Percentiles rank a stretch among this genome's conserved stretches.
phyloP scores from a whole-genome alignment of 2,888 invertebrate species.

The Atethmia centrago region DNA sequence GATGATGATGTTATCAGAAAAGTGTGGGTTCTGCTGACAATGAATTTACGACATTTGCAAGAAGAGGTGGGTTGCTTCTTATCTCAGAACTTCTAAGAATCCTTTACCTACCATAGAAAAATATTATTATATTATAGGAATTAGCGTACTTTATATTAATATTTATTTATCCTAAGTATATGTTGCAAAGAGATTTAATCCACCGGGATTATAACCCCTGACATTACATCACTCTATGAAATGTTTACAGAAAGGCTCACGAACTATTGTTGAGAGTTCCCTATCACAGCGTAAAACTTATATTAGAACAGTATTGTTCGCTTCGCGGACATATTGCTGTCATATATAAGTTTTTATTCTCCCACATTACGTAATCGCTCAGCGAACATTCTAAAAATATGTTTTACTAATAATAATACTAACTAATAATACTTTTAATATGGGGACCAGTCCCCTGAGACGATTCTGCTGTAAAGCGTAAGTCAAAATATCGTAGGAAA shows the following conservation, averaged over 20 bases:
- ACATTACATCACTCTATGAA: conserved; percentile 25
- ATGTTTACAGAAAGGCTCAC: conserved; percentile 42
- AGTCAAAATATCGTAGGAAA: neutral
- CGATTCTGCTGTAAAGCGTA: neutral
- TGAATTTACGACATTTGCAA: conserved; percentile 9
- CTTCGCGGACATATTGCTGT: conserved; percentile 48
- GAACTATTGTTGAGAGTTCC: conserved; percentile 46
- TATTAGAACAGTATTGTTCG: conserved; percentile 55
- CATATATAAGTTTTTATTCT: conserved; percentile 35
- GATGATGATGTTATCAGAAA: conserved; percentile 6
- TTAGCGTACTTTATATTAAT: neutral
- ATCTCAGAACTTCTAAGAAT: conserved; percentile 1
- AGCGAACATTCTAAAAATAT: conserved; percentile 32
- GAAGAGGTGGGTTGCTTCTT: neutral
- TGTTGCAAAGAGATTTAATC: conserved; percentile 5
- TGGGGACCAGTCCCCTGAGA: neutral
- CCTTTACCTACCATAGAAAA: neutral
- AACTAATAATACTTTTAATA: no score
- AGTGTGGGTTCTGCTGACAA: no score
- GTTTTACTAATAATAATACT: no score
- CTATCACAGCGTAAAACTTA: conserved; percentile 56
- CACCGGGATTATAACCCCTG: conserved; percentile 16
- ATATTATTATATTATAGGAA: neutral
- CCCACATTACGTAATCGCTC: conserved; percentile 32
- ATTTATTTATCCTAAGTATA: neutral